phyloP scores from a whole-genome alignment of 1,140 invertebrate genomes.

The Lethrus apterus region DNA sequence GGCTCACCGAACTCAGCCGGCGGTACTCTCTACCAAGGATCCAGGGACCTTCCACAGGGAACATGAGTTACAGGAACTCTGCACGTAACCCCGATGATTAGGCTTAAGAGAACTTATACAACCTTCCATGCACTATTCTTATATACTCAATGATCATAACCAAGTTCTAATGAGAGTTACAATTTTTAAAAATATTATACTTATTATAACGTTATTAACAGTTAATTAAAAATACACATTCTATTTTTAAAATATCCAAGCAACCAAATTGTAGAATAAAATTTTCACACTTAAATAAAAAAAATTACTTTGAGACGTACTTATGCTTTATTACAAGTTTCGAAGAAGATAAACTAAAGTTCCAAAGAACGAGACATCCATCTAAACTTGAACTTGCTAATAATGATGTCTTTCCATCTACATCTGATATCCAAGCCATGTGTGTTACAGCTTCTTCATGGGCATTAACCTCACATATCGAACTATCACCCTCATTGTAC shows the following conservation, averaged over 20 bases:
- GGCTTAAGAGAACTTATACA: slow-evolving; percentile 22
- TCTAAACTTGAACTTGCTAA: slow-evolving; percentile 35
- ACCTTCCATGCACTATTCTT: not conserved
- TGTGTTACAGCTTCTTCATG: slow-evolving; percentile 33
- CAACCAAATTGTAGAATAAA: too few species aligned
- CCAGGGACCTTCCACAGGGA: slow-evolving; percentile 30
- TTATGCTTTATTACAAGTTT: slow-evolving; percentile 25
- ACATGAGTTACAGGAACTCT: slow-evolving; percentile 12
- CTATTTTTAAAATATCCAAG: too few species aligned
- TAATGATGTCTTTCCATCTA: slow-evolving; percentile 26
- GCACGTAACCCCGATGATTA: slow-evolving; percentile 22
- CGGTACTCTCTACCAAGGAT: slow-evolving; percentile 31
- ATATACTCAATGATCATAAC: too few species aligned
- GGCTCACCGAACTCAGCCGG: slow-evolving; percentile 20
- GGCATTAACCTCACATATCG: slow-evolving; percentile 23
- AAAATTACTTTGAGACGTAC: slow-evolving; percentile 19
- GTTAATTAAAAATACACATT: too few species aligned
- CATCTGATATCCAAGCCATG: slow-evolving; percentile 32
- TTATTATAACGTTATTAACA: too few species aligned
- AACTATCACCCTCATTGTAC: slow-evolving; percentile 29
- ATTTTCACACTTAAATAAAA: too few species aligned
- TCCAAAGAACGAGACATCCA: slow-evolving; percentile 33
- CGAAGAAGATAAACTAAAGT: slow-evolving; percentile 22
- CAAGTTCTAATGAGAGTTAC: too few species aligned
- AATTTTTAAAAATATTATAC: too few species aligned